Percentiles rank a stretch among this genome's conserved stretches.
Conservation (phyloP, 2,888 invertebrate species). For the Dryomyza anilis region DNA sequence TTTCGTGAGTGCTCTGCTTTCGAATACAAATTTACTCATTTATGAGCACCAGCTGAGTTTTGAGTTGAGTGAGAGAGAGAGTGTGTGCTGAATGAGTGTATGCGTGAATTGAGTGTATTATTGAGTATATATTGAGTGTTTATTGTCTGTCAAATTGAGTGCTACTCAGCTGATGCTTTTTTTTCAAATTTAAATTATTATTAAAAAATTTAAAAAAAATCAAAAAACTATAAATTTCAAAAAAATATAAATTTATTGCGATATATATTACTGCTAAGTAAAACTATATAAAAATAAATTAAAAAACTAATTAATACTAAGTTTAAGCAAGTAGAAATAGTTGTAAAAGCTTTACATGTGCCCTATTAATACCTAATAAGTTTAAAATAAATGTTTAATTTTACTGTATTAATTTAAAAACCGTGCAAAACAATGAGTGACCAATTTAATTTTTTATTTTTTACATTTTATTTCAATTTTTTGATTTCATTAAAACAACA, state of each 20-base stretch:
- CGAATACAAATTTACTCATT: too few relatives aligned
- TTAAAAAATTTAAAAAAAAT: not conserved
- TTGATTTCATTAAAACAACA: too few relatives aligned
- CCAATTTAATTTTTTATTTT: too few relatives aligned
- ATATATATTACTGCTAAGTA: too few relatives aligned
- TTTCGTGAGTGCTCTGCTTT: too few relatives aligned
- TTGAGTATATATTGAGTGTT: not conserved
- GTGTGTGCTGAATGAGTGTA: not conserved
- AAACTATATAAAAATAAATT: not conserved
- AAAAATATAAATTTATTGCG: too few relatives aligned
- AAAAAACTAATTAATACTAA: not conserved
- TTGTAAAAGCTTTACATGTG: slow-evolving; percentile 60
- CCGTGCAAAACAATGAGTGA: too few relatives aligned
- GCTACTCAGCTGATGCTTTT: not conserved
- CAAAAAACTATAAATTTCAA: too few relatives aligned
- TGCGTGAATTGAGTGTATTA: not conserved
- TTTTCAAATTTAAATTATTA: not conserved
- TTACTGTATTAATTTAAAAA: too few relatives aligned
- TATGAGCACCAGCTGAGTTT: slow-evolving; percentile 13
- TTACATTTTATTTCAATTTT: too few relatives aligned
- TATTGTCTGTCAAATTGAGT: not conserved
- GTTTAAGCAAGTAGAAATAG: slow-evolving; percentile 21
- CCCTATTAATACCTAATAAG: slow-evolving; percentile 41
- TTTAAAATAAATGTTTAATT: slow-evolving; percentile 7
- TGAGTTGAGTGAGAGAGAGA: not conserved